phyloP scores from a whole-genome alignment of 2,888 invertebrate genomes.

The Geotrupes spiniger region DNA sequence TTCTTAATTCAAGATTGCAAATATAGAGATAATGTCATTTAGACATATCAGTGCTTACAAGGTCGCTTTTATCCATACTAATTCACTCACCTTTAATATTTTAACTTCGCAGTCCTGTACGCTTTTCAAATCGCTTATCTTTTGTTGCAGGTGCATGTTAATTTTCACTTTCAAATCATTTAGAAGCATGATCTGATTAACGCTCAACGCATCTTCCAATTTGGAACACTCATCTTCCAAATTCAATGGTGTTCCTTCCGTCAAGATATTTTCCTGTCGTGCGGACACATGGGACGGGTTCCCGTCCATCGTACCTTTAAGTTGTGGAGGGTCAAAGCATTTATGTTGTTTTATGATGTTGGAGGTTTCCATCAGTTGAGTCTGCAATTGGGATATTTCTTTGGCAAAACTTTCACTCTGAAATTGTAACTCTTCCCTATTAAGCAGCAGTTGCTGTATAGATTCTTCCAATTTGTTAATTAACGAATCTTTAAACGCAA shows the following conservation, averaged over 20 bases:
- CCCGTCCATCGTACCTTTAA: not conserved
- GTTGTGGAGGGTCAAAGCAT: not conserved
- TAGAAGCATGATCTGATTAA: conserved; percentile 29
- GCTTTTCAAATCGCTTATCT: conserved; percentile 27
- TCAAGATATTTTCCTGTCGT: no score
- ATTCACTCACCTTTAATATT: conserved; percentile 37
- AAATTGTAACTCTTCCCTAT: conserved; percentile 59
- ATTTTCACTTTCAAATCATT: conserved; percentile 35
- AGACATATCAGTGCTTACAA: no score
- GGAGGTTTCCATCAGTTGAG: conserved; percentile 51
- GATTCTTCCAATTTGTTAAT: conserved; percentile 71
- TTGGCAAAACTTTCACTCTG: conserved; percentile 61
- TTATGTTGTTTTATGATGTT: conserved; percentile 45
- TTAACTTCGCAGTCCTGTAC: conserved; percentile 33
- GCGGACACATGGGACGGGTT: not conserved
- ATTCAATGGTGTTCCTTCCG: conserved; percentile 13
- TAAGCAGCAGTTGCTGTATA: conserved; percentile 63
- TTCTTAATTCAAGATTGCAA: no score
- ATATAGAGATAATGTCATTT: no score
- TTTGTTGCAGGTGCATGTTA: conserved; percentile 31
- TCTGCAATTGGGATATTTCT: conserved; percentile 57
- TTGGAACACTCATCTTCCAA: conserved; percentile 30
- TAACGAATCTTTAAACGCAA: conserved; percentile 66
- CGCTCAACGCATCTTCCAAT: conserved; percentile 31
- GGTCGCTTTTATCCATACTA: no score